phyloP scores from a whole-genome alignment of 2,888 invertebrate species.

The Andrena flavipes region DNA sequence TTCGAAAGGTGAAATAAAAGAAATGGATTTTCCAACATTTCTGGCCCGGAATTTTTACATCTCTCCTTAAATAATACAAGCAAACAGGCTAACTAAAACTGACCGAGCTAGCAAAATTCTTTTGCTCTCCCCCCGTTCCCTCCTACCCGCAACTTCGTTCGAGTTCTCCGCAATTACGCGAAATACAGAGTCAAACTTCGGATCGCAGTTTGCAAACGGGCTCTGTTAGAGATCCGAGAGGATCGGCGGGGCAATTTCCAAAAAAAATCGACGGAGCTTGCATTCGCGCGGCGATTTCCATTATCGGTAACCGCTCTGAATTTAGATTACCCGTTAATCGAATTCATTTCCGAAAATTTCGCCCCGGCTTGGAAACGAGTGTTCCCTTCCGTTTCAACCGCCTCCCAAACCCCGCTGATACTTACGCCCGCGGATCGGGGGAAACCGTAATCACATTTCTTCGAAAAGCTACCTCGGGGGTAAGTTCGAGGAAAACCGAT shows the following conservation, averaged over 20 bases:
- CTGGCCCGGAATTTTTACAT: too few relatives aligned
- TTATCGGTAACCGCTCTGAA: constrained; percentile 37
- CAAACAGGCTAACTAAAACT: neutral
- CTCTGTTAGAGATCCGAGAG: neutral
- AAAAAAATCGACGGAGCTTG: constrained; percentile 41
- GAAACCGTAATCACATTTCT: constrained; percentile 11
- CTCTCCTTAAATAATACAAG: neutral
- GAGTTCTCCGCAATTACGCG: constrained; percentile 8
- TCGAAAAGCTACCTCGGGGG: neutral
- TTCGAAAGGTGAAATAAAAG: too few relatives aligned
- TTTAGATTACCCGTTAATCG: constrained; percentile 46
- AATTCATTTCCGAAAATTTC: constrained; percentile 48
- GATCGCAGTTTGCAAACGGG: neutral
- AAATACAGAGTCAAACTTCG: neutral
- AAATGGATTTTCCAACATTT: too few relatives aligned
- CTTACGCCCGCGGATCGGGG: neutral
- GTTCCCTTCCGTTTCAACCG: neutral
- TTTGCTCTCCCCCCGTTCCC: neutral
- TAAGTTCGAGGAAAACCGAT: neutral
- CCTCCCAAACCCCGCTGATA: neutral
- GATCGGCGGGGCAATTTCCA: constrained; percentile 3
- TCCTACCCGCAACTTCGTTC: too few relatives aligned
- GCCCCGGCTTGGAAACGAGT: neutral
- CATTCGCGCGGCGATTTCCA: constrained; percentile 25
- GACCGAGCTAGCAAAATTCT: neutral